Conservation (phyloP, 2,888 invertebrate genomes). For the Tenthredo scrophulariae region DNA sequence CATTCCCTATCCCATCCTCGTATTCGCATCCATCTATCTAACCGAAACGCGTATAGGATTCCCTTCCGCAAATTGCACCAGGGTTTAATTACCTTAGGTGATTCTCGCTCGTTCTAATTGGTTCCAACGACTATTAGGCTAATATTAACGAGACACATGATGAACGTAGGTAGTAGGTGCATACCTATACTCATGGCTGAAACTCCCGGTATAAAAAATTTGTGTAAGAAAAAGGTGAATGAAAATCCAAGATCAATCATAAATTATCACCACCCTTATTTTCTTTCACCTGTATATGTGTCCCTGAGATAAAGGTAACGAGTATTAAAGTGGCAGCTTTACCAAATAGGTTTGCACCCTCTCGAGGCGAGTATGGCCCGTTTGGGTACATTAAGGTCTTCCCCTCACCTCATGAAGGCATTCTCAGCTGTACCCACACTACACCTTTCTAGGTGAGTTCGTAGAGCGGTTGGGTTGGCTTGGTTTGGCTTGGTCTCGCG, state of each 20-base stretch:
- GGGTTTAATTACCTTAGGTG: constrained; percentile 14
- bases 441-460: constrained; percentile 34
- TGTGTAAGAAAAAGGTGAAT: neutral
- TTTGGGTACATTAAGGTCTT: constrained; percentile 52
- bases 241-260: neutral
- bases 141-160: neutral
- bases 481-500: constrained; percentile 21
- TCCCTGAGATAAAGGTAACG: constrained; percentile 34
- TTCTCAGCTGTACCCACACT: constrained; percentile 30
- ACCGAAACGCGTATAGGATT: constrained; percentile 15
- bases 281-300: neutral
- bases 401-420: constrained; percentile 9
- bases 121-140: neutral
- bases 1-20: neutral
- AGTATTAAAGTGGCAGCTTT: constrained; percentile 55
- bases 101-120: constrained; percentile 1
- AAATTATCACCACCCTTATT: neutral
- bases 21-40: neutral
- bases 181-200: neutral
- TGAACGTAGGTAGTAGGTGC: neutral
- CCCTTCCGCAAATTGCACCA: constrained; percentile 18
- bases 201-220: neutral
- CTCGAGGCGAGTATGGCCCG: constrained; percentile 33
- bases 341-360: constrained; percentile 54
- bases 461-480: neutral